Evolutionary conservation across 2,797 vertebrate species (phyloP).

Genomic region (Labeo calbasu): DNA sequence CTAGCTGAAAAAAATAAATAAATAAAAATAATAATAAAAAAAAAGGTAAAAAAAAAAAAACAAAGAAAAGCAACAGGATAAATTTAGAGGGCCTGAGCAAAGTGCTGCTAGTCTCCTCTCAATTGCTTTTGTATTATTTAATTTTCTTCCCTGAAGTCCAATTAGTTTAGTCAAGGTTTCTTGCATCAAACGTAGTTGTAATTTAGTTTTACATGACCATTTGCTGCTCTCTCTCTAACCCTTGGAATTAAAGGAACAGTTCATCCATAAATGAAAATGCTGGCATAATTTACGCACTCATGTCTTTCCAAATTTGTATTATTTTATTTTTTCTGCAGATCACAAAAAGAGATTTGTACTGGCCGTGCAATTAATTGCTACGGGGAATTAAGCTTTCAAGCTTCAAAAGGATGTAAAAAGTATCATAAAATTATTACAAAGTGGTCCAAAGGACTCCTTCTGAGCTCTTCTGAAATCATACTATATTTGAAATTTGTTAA

Average conservation of each 20-base stretch:
- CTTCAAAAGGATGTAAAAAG: background rate
- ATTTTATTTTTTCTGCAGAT: slow-evolving; percentile 1
- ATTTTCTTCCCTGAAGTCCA: slow-evolving; percentile 17
- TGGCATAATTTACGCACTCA: background rate
- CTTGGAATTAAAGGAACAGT: background rate
- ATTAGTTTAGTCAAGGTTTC: slow-evolving; percentile 19
- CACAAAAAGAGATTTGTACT: slow-evolving; percentile 27
- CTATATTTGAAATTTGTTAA: background rate
- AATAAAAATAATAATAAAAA: background rate
- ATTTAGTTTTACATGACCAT: slow-evolving; percentile 12
- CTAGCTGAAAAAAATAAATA: background rate
- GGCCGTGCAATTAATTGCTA: background rate
- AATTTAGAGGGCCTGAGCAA: background rate
- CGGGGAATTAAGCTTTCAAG: slow-evolving; percentile 4
- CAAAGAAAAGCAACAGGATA: background rate
- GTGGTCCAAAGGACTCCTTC: background rate
- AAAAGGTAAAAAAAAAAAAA: background rate
- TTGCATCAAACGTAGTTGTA: slow-evolving; percentile 17
- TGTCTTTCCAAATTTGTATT: slow-evolving; percentile 6
- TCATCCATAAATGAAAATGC: slow-evolving; percentile 4
- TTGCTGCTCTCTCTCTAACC: background rate
- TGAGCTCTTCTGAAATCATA: background rate
- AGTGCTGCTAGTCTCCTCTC: background rate
- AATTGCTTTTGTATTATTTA: background rate
- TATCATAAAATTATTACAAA: background rate